Conservation (phyloP, 2,113 vertebrate genomes). For the Lampris incognitus region DNA sequence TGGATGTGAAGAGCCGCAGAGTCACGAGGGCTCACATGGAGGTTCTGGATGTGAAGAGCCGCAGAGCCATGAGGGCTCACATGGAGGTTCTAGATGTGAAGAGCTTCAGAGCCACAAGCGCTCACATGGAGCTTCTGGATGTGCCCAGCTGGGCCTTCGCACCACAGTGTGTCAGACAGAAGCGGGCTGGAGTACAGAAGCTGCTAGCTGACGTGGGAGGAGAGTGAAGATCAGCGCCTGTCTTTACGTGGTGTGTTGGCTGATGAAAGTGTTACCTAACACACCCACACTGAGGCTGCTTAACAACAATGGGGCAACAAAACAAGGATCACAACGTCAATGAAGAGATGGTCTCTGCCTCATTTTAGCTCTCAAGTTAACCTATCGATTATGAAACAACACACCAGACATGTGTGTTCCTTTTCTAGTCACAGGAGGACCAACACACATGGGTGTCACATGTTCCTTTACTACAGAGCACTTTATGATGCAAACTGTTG, state of each 20-base stretch:
- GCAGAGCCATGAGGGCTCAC: slow-evolving; percentile 1
- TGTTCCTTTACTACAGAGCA: no score
- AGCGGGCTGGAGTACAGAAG: slow-evolving; percentile 5
- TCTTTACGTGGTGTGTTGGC: slow-evolving; percentile 23
- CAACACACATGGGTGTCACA: no score
- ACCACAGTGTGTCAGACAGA: not conserved
- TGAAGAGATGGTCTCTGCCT: no score
- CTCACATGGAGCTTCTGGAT: slow-evolving; percentile 4
- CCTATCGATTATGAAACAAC: no score
- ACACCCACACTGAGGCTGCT: slow-evolving; percentile 48
- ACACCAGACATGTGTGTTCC: no score
- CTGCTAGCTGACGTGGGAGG: slow-evolving; percentile 23
- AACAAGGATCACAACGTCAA: not conserved
- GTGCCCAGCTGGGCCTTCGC: slow-evolving; percentile 17
- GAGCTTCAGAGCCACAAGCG: not conserved
- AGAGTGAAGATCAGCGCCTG: slow-evolving; percentile 18
- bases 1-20: not conserved
- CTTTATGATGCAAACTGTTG: no score
- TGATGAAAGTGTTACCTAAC: slow-evolving; percentile 35
- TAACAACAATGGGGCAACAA: slow-evolving; percentile 19
- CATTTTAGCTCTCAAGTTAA: no score
- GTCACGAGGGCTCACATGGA: slow-evolving; percentile 3
- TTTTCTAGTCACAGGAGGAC: no score
- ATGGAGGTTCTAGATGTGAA: not conserved
- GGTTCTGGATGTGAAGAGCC: not conserved